These are phyloP conservation scores for Diploscapter pachys DNA, from an alignment of 1,140 invertebrate genomes.

Conservation along the genomic window DNA sequence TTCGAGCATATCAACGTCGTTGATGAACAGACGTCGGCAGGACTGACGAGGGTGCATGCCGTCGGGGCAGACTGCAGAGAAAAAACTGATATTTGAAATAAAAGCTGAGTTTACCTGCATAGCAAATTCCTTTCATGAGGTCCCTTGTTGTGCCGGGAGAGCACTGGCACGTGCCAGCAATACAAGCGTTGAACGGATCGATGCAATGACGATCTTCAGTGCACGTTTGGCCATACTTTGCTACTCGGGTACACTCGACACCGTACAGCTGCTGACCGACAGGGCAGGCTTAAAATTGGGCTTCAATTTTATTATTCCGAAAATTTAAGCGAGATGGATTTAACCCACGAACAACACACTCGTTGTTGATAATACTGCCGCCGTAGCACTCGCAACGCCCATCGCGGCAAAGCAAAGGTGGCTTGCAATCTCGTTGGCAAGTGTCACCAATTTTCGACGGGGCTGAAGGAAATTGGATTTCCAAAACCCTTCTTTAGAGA, in stretches of 20 bases:
- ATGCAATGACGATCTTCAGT: constrained; percentile 40
- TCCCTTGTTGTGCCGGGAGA: constrained; percentile 54
- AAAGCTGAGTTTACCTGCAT: constrained; percentile 40
- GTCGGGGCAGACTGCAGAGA: constrained; percentile 52
- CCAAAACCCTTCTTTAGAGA: constrained; percentile 4
- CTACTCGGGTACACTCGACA: constrained; percentile 55
- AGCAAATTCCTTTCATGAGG: constrained; percentile 45
- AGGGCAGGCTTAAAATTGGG: constrained; percentile 51
- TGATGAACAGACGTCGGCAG: constrained; percentile 56
- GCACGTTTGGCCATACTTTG: constrained; percentile 52
- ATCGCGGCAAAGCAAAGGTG: constrained; percentile 55
- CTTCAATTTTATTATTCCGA: background rate
- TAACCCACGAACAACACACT: constrained; percentile 53
- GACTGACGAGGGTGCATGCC: constrained; percentile 54
- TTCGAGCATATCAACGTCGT: constrained; percentile 58
- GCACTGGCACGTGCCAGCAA: constrained; percentile 53
- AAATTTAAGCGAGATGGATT: background rate
- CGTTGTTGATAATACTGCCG: constrained; percentile 55
- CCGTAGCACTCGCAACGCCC: constrained; percentile 59
- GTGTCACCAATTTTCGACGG: constrained; percentile 55
- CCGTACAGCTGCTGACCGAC: constrained; percentile 57
- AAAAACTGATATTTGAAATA: background rate
- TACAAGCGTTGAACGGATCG: constrained; percentile 56
- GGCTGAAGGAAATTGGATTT: constrained; percentile 42
- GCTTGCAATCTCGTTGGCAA: constrained; percentile 58